Percentiles rank a stretch among this genome's conserved stretches.
These are phyloP conservation scores for Cryptotis parvus DNA, from an alignment of 2,113 vertebrate genomes.

Conservation along the genomic window DNA sequence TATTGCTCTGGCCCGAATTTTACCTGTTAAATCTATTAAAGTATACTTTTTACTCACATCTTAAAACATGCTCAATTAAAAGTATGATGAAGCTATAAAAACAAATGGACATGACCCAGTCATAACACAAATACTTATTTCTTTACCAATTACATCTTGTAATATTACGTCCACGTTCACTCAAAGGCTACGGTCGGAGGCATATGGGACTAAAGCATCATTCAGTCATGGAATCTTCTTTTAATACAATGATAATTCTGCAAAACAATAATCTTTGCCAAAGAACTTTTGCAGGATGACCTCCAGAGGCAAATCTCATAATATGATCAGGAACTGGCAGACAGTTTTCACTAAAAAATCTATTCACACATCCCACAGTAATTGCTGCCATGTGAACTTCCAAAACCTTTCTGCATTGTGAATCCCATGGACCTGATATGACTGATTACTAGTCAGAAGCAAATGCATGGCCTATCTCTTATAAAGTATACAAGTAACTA, in stretches of 20 bases:
- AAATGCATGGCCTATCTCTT: not conserved
- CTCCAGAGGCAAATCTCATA: constrained; percentile 11
- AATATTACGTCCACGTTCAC: not conserved
- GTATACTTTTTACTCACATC: constrained; percentile 8
- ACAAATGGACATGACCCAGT: constrained; percentile 10
- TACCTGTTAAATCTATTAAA: constrained; percentile 18
- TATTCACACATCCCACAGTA: not conserved
- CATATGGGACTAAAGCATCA: not conserved
- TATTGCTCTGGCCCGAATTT: no score
- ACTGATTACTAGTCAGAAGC: constrained; percentile 26
- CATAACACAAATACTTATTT: constrained; percentile 33
- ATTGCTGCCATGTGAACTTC: constrained; percentile 20
- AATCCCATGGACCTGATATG: not conserved
- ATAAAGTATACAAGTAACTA: not conserved
- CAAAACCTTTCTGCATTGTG: not conserved
- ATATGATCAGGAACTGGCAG: not conserved
- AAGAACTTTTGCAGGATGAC: not conserved
- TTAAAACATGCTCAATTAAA: constrained; percentile 30
- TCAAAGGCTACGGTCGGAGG: not conserved
- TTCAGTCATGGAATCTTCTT: not conserved
- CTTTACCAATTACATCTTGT: not conserved
- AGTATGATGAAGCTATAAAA: constrained; percentile 34
- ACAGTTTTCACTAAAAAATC: not conserved
- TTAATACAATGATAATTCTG: not conserved
- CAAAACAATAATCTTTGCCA: not conserved